Conservation (phyloP, 1,140 invertebrate species). For the Drosophila baimaii region DNA sequence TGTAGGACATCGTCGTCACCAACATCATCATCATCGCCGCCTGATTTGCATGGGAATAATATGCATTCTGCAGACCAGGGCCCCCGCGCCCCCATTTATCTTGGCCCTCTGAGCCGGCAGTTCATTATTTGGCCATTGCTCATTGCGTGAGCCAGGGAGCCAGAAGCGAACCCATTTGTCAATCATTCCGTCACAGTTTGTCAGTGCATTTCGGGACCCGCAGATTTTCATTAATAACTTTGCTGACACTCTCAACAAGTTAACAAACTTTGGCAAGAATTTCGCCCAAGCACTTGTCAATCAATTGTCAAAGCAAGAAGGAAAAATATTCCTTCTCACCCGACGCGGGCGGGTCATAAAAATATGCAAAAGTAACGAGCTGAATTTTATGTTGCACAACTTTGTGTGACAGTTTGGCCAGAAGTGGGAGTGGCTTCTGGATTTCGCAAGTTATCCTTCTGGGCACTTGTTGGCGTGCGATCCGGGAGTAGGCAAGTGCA, state of each 20-base stretch:
- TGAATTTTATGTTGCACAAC: slow-evolving; percentile 24
- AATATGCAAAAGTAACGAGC: slow-evolving; percentile 36
- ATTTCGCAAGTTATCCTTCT: slow-evolving; percentile 31
- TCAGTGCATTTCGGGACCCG: slow-evolving; percentile 42
- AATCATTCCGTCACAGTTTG: slow-evolving; percentile 30
- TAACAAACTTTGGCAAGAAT: slow-evolving; percentile 31
- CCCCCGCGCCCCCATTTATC: slow-evolving; percentile 44
- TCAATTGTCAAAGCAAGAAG: slow-evolving; percentile 48
- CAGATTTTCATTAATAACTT: slow-evolving; percentile 67
- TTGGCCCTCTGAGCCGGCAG: slow-evolving; percentile 23
- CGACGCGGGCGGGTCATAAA: slow-evolving; percentile 6
- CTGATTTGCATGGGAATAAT: slow-evolving; percentile 60
- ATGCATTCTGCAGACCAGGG: slow-evolving; percentile 28
- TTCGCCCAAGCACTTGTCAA: slow-evolving; percentile 49
- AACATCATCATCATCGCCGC: slow-evolving; percentile 40
- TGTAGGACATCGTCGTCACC: slow-evolving; percentile 23
- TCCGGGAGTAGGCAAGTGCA: slow-evolving; percentile 26
- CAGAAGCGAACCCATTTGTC: slow-evolving; percentile 27
- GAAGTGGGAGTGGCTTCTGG: slow-evolving; percentile 5
- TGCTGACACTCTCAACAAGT: slow-evolving; percentile 42
- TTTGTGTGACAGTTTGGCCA: slow-evolving; percentile 46
- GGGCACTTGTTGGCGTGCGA: slow-evolving; percentile 54
- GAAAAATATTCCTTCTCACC: slow-evolving; percentile 12
- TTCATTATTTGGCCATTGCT: slow-evolving; percentile 50
- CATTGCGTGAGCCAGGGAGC: slow-evolving; percentile 8